Evolutionary conservation across 2,797 vertebrate genomes (phyloP).

Genomic region (Echeneis naucrates): DNA sequence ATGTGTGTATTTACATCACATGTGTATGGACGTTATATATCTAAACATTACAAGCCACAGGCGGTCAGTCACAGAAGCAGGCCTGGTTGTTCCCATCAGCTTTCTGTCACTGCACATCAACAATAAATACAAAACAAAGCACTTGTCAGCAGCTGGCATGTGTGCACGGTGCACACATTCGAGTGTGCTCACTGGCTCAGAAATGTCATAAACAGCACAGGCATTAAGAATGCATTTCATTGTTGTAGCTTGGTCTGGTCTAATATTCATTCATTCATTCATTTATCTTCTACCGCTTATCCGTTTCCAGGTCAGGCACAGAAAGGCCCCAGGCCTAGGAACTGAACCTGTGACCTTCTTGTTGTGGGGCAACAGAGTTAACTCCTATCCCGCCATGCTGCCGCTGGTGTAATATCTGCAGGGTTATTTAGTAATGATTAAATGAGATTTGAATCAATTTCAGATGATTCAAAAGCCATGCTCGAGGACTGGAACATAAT

Average conservation of each 20-base stretch:
- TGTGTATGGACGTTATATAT: background rate
- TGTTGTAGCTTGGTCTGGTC: constrained; percentile 47
- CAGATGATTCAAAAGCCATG: constrained; percentile 26
- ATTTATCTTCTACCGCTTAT: too few relatives aligned
- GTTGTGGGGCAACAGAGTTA: too few relatives aligned
- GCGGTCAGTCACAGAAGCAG: background rate
- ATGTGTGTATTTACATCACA: background rate
- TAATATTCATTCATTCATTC: too few relatives aligned
- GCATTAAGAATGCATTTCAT: constrained; percentile 53
- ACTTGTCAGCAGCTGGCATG: constrained; percentile 47
- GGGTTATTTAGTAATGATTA: constrained; percentile 37
- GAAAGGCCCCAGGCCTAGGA: too few relatives aligned
- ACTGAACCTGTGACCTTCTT: too few relatives aligned
- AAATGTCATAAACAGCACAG: constrained; percentile 49
- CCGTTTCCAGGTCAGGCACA: too few relatives aligned
- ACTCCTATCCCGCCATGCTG: too few relatives aligned
- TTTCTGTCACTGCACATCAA: constrained; percentile 22
- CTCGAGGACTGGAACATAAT: background rate
- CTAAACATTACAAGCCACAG: constrained; percentile 6
- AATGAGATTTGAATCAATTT: constrained; percentile 30
- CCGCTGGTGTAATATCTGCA: constrained; percentile 20
- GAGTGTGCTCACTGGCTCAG: constrained; percentile 50
- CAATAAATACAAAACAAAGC: constrained; percentile 66
- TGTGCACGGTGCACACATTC: constrained; percentile 52
- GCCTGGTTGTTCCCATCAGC: constrained; percentile 35